Percentiles rank a stretch among this genome's conserved stretches.
These are phyloP conservation scores for Harpalus rufipes DNA, from an alignment of 2,888 invertebrate species.

Conservation along the genomic window DNA sequence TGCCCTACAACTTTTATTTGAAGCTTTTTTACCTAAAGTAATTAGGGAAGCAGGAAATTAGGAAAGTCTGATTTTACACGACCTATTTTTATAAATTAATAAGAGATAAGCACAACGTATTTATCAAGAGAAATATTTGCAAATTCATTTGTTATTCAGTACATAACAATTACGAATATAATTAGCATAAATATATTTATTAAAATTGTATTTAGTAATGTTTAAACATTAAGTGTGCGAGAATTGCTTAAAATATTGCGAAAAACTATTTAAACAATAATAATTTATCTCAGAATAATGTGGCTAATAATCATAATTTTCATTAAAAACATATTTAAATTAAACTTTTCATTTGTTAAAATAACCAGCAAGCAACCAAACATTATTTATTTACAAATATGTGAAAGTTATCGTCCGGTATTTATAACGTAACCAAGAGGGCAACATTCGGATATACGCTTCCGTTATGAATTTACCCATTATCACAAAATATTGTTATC, in stretches of 20 bases:
- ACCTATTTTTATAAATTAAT: too few relatives aligned
- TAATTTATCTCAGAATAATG: too few relatives aligned
- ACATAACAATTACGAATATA: not conserved
- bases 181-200: constrained; percentile 1
- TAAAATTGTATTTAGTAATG: not conserved
- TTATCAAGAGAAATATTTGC: not conserved
- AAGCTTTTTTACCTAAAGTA: too few relatives aligned
- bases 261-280: too few relatives aligned
- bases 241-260: not conserved
- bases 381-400: constrained; percentile 4
- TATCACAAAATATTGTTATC: not conserved
- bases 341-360: too few relatives aligned
- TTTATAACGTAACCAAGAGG: not conserved
- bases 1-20: too few relatives aligned
- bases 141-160: not conserved
- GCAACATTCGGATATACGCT: not conserved
- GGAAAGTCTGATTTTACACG: too few relatives aligned
- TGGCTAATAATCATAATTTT: too few relatives aligned
- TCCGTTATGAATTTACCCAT: not conserved
- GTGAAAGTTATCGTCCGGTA: not conserved
- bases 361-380: not conserved
- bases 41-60: too few relatives aligned
- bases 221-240: not conserved
- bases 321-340: too few relatives aligned
- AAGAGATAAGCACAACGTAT: not conserved